Conservation (phyloP, 2,888 invertebrate species). For the Gasteruption jaculator region DNA sequence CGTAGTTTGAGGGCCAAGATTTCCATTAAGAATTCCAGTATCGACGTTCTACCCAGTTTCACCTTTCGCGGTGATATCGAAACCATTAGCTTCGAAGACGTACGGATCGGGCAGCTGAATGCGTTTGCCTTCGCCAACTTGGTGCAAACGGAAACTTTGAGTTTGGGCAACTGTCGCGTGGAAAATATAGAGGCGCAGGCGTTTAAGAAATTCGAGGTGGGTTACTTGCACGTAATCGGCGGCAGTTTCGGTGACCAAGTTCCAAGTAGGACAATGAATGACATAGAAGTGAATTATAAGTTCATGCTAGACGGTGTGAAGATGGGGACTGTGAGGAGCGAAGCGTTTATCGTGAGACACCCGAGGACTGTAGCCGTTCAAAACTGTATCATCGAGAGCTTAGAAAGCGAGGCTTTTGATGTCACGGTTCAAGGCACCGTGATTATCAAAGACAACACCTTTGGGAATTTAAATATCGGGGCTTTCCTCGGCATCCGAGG, state of each 20-base stretch:
- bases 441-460: slow-evolving; percentile 63
- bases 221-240: slow-evolving; percentile 62
- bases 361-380: slow-evolving; percentile 62
- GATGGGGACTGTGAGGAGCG: slow-evolving; percentile 63
- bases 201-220: slow-evolving; percentile 74
- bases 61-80: slow-evolving; percentile 71
- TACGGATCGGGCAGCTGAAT: slow-evolving; percentile 60
- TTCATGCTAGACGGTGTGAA: slow-evolving; percentile 65
- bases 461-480: slow-evolving; percentile 57
- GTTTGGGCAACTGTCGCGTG: slow-evolving; percentile 60
- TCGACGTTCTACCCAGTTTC: slow-evolving; percentile 53
- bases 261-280: slow-evolving; percentile 70
- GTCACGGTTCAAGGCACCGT: slow-evolving; percentile 61
- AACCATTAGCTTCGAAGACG: slow-evolving; percentile 62
- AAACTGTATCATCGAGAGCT: slow-evolving; percentile 57
- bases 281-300: slow-evolving; percentile 65
- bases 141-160: slow-evolving; percentile 61
- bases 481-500: slow-evolving; percentile 61
- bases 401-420: slow-evolving; percentile 66
- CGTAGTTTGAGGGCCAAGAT: slow-evolving; percentile 41
- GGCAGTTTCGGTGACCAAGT: slow-evolving; percentile 58
- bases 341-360: slow-evolving; percentile 65
- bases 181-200: slow-evolving; percentile 65
- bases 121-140: slow-evolving; percentile 75
- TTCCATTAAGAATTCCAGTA: slow-evolving; percentile 49